phyloP scores from a whole-genome alignment of 2,888 invertebrate species.

The Metellina segmentata region DNA sequence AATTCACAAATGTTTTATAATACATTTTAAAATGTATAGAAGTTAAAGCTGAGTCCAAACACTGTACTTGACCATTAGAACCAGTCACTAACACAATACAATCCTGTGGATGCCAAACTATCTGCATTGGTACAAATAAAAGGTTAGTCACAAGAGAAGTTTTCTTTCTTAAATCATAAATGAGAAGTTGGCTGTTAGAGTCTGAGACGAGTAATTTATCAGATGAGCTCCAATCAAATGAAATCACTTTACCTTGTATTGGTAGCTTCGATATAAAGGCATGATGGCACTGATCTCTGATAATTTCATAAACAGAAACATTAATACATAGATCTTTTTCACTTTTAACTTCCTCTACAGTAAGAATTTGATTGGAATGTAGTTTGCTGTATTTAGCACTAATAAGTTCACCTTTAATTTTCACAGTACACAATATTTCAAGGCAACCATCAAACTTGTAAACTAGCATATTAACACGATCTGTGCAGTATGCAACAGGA shows the following conservation, averaged over 20 bases:
- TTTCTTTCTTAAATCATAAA: conserved; percentile 89
- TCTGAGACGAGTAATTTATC: conserved; percentile 90
- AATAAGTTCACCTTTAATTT: conserved; percentile 71
- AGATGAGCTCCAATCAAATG: conserved; percentile 85
- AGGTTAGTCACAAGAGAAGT: conserved; percentile 89
- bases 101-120: conserved; percentile 88
- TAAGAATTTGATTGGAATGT: conserved; percentile 87
- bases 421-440: conserved; percentile 68
- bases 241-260: conserved; percentile 86
- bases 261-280: conserved; percentile 86
- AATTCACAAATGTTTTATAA: conserved; percentile 85
- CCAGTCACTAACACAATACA: conserved; percentile 87
- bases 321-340: conserved; percentile 83
- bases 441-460: conserved; percentile 85
- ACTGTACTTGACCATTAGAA: conserved; percentile 88
- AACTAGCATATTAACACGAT: conserved; percentile 93
- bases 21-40: conserved; percentile 86
- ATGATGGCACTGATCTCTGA: conserved; percentile 82
- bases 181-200: conserved; percentile 90
- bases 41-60: conserved; percentile 87
- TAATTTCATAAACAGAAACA: conserved; percentile 80
- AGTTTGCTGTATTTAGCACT: conserved; percentile 83
- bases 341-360: conserved; percentile 90
- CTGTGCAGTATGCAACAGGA: conserved; percentile 88
- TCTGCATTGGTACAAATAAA: conserved; percentile 88